phyloP scores from a whole-genome alignment of 2,113 vertebrate species.

The Poecilia latipinna region DNA sequence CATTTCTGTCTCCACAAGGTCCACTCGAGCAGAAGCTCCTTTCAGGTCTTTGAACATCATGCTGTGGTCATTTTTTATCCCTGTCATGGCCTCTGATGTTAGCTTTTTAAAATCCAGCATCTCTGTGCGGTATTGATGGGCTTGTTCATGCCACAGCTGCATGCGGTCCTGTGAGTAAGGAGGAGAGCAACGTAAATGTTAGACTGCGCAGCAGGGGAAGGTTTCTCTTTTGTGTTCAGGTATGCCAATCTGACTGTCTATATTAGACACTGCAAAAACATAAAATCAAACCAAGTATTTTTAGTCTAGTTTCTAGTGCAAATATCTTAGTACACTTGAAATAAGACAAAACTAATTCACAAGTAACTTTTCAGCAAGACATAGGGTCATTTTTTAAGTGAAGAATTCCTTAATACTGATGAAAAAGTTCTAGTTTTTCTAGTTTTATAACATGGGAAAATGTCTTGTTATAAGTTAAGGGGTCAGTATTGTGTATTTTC shows the following conservation, averaged over 20 bases:
- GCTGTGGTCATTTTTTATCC: constrained; percentile 84
- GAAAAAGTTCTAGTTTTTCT: too few relatives aligned
- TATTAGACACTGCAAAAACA: too few relatives aligned
- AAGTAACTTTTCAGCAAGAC: too few relatives aligned
- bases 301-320: too few relatives aligned
- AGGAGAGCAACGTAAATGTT: constrained; percentile 5
- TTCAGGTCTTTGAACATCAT: constrained; percentile 82
- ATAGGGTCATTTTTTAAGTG: too few relatives aligned
- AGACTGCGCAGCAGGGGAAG: not conserved
- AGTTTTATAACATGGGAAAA: too few relatives aligned
- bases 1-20: constrained; percentile 89
- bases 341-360: too few relatives aligned
- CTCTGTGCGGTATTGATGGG: constrained; percentile 87
- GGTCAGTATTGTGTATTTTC: too few relatives aligned
- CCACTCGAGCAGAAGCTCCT: constrained; percentile 78
- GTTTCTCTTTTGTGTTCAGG: not conserved
- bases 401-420: too few relatives aligned
- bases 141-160: constrained; percentile 90
- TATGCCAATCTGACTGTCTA: not conserved
- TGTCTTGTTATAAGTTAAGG: too few relatives aligned
- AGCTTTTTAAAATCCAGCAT: constrained; percentile 91
- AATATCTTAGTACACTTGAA: too few relatives aligned
- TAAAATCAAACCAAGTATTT: too few relatives aligned
- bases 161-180: constrained; percentile 85
- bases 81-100: constrained; percentile 83